Evolutionary conservation across 1,140 invertebrate species (phyloP).

Genomic region (Caenorhabditis inopinata): DNA sequence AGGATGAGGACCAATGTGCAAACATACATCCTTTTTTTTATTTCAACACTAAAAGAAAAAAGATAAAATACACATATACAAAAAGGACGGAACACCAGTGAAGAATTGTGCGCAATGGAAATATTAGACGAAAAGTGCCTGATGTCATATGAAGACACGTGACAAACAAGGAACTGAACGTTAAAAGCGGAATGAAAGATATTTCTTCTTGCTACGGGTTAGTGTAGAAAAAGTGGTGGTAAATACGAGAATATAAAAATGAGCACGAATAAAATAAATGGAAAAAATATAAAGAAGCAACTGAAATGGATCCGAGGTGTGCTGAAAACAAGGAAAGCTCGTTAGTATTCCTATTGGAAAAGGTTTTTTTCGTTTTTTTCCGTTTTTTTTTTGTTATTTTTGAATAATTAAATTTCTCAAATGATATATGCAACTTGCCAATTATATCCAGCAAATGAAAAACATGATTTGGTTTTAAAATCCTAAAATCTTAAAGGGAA

Average conservation of each 20-base stretch:
- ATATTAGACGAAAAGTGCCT: conserved; percentile 22
- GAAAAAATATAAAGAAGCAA: neutral
- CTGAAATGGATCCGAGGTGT: neutral
- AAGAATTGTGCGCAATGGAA: neutral
- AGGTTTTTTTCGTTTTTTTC: too few relatives aligned
- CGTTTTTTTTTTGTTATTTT: too few relatives aligned
- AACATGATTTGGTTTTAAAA: too few relatives aligned
- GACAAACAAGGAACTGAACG: neutral
- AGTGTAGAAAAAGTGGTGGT: neutral
- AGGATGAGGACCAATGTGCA: conserved; percentile 31
- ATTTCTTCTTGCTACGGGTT: neutral
- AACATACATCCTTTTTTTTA: conserved; percentile 35
- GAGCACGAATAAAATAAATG: neutral
- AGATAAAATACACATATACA: conserved; percentile 33
- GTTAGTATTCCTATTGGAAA: too few relatives aligned
- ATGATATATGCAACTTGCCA: too few relatives aligned
- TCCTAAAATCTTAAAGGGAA: too few relatives aligned
- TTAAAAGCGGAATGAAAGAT: neutral
- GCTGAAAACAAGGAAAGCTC: too few relatives aligned
- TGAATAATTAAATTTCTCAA: too few relatives aligned
- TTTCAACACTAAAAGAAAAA: conserved; percentile 18
- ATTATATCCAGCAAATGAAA: too few relatives aligned
- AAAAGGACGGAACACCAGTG: conserved; percentile 5
- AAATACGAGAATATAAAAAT: neutral
- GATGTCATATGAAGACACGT: conserved; percentile 22